A percentile compares a stretch with the other conserved stretches of the same genome.
These are phyloP conservation scores for Wasmannia auropunctata DNA, from an alignment of 1,140 invertebrate genomes.

Conservation along the genomic window DNA sequence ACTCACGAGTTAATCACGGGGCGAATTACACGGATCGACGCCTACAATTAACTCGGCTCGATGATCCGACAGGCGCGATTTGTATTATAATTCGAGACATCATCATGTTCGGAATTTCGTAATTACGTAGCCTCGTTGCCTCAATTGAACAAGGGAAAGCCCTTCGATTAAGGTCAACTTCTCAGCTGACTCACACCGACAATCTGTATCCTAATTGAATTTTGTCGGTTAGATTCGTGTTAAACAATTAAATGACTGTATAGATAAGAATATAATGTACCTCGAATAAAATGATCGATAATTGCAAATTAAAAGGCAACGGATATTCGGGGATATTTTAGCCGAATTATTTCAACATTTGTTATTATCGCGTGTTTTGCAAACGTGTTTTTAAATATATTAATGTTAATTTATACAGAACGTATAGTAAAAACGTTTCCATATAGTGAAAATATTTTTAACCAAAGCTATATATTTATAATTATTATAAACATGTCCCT, in stretches of 20 bases:
- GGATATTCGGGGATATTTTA: not conserved
- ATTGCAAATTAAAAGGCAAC: not conserved
- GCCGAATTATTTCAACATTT: not conserved
- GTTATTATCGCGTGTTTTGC: not conserved
- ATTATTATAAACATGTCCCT: not conserved
- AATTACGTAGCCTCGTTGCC: constrained; percentile 10
- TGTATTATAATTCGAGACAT: constrained; percentile 45
- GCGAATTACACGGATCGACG: constrained; percentile 41
- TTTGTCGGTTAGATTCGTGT: not conserved
- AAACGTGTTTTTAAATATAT: not conserved
- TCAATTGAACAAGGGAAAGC: not conserved
- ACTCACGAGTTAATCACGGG: constrained; percentile 20
- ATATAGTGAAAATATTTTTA: not conserved
- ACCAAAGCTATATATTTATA: not conserved
- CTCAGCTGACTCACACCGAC: not conserved
- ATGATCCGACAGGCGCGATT: constrained; percentile 21
- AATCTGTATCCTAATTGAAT: not conserved
- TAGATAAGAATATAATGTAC: not conserved
- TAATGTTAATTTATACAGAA: not conserved
- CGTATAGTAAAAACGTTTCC: not conserved
- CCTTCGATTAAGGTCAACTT: not conserved
- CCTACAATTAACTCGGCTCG: constrained; percentile 34
- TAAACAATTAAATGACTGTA: not conserved
- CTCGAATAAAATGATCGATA: not conserved
- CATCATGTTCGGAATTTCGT: not conserved